phyloP scores from a whole-genome alignment of 2,797 vertebrate genomes.

The Oreochromis mossambicus region DNA sequence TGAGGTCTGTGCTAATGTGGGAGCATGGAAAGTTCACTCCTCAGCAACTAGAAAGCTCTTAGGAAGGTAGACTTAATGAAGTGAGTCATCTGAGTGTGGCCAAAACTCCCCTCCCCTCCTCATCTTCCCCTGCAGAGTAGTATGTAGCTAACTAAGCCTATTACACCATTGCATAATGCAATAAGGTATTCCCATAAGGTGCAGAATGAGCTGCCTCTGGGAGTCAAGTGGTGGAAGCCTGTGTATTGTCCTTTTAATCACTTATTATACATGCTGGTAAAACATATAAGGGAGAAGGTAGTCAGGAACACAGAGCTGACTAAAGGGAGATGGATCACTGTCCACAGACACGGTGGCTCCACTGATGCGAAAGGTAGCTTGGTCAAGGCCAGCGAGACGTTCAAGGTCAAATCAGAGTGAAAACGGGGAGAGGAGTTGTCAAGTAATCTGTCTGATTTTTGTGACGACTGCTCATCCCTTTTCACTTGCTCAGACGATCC shows the following conservation, averaged over 20 bases:
- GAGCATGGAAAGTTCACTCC: slow-evolving; percentile 49
- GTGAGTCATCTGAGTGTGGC: slow-evolving; percentile 54
- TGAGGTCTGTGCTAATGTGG: slow-evolving; percentile 5
- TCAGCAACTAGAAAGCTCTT: slow-evolving; percentile 44
- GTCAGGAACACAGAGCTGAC: slow-evolving; percentile 16
- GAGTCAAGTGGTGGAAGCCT: not conserved
- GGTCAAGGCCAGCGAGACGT: not conserved
- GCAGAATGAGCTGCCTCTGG: slow-evolving; percentile 19
- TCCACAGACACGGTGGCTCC: not conserved
- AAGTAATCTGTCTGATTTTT: not conserved
- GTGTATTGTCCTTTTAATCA: slow-evolving; percentile 32
- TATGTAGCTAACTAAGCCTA: slow-evolving; percentile 60
- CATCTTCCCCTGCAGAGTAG: slow-evolving; percentile 22
- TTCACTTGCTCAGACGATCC: not conserved
- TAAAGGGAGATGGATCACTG: not conserved
- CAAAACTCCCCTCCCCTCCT: slow-evolving; percentile 26
- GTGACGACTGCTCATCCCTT: not conserved
- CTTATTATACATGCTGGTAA: slow-evolving; percentile 37
- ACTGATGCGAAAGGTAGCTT: not conserved
- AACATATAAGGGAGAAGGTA: not conserved
- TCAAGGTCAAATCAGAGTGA: not conserved
- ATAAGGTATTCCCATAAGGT: slow-evolving; percentile 56
- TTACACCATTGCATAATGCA: slow-evolving; percentile 61
- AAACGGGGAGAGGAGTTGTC: not conserved
- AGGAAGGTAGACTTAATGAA: slow-evolving; percentile 58